Percentiles rank a stretch among this genome's conserved stretches.
Evolutionary conservation across 2,888 invertebrate species (phyloP).

Genomic region (Drosophila pseudotalamancana): DNA sequence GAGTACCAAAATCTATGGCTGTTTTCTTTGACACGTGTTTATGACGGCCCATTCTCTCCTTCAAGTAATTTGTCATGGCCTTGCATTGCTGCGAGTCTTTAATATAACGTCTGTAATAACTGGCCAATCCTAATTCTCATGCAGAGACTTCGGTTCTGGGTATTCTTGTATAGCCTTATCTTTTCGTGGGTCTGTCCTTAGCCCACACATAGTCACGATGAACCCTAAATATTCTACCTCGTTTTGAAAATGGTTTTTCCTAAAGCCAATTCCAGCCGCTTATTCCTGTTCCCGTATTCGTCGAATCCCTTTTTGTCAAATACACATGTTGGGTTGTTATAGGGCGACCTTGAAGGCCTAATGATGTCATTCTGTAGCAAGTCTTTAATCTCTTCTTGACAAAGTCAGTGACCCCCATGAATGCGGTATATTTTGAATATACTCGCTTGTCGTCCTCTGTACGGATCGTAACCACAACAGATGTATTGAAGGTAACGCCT

Average conservation of each 20-base stretch:
- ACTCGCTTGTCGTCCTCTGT: neutral
- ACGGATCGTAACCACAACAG: neutral
- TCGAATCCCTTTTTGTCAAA: neutral
- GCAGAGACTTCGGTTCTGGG: neutral
- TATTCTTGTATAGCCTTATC: constrained; percentile 1
- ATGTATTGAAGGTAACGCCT: neutral
- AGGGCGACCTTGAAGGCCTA: neutral
- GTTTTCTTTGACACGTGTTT: neutral
- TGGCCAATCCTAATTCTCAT: neutral
- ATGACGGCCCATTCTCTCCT: constrained; percentile 5
- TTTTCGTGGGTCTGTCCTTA: neutral
- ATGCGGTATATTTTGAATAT: neutral
- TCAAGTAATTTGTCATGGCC: neutral
- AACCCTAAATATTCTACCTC: neutral
- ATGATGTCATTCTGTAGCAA: too few relatives aligned
- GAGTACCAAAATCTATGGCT: neutral
- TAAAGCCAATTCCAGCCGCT: neutral
- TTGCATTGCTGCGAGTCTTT: constrained; percentile 1
- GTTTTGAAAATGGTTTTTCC: neutral
- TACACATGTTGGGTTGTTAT: neutral
- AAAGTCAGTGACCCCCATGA: neutral
- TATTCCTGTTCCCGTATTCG: neutral
- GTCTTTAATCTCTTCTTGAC: too few relatives aligned
- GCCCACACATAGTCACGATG: neutral
- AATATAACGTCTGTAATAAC: neutral